Conservation (phyloP, 1,140 invertebrate species). For the Gonatopus flavifemur region DNA sequence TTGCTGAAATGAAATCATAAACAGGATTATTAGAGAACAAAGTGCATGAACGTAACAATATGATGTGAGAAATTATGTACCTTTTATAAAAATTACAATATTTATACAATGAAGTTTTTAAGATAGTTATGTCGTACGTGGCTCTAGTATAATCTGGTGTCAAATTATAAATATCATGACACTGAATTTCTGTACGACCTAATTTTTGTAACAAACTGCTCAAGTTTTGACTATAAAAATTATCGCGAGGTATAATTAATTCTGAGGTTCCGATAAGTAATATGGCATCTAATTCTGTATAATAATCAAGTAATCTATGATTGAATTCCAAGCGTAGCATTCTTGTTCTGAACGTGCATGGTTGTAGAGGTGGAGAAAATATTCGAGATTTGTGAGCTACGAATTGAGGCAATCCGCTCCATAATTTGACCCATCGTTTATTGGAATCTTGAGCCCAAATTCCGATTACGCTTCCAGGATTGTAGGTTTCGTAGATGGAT, state of each 20-base stretch:
- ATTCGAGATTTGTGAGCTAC: constrained; percentile 67
- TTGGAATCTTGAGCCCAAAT: constrained; percentile 71
- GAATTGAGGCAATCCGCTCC: constrained; percentile 71
- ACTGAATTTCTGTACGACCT: constrained; percentile 23
- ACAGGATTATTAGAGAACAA: not conserved
- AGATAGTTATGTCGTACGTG: constrained; percentile 39
- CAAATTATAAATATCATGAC: constrained; percentile 47
- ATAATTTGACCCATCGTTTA: constrained; percentile 72
- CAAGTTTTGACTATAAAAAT: constrained; percentile 38
- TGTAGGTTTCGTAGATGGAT: constrained; percentile 85
- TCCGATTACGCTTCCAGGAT: constrained; percentile 82
- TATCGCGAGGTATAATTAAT: constrained; percentile 44
- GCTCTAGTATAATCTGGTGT: constrained; percentile 48
- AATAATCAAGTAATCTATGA: constrained; percentile 77
- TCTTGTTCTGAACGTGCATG: constrained; percentile 53
- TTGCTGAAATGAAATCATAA: constrained; percentile 38
- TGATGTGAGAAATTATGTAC: constrained; percentile 25
- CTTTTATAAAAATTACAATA: constrained; percentile 49
- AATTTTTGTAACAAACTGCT: constrained; percentile 43
- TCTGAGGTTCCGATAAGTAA: constrained; percentile 66
- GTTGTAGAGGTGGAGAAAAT: constrained; percentile 71
- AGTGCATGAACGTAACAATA: not conserved
- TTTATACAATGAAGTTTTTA: constrained; percentile 45
- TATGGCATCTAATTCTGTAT: constrained; percentile 87
- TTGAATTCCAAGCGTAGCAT: constrained; percentile 75